Conservation (phyloP, 2,888 invertebrate genomes). For the Synanthedon myopaeformis region DNA sequence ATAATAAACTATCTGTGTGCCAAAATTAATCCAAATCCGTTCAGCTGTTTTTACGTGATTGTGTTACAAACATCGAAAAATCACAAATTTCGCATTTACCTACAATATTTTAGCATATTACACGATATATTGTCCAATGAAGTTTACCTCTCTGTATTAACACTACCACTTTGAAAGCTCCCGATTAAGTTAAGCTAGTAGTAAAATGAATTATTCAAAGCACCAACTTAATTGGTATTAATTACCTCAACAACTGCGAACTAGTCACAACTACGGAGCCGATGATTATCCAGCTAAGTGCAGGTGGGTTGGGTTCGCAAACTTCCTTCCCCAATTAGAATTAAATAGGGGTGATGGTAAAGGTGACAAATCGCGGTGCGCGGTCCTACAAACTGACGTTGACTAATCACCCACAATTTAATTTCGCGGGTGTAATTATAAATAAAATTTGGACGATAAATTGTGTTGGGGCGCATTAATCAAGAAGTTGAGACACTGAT, state of each 20-base stretch:
- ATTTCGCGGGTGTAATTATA: conserved; percentile 67
- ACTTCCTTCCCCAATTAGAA: conserved; percentile 64
- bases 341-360: conserved; percentile 39
- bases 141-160: too few relatives aligned
- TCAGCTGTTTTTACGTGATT: too few relatives aligned
- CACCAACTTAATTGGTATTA: conserved; percentile 29
- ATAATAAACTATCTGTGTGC: too few relatives aligned
- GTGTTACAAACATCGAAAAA: too few relatives aligned
- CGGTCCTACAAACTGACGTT: conserved; percentile 57
- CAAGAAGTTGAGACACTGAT: conserved; percentile 73
- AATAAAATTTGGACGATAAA: conserved; percentile 70
- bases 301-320: conserved; percentile 33
- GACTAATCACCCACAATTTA: conserved; percentile 64
- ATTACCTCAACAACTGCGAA: conserved; percentile 30
- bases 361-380: conserved; percentile 66
- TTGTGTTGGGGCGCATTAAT: conserved; percentile 65
- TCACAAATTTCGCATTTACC: too few relatives aligned
- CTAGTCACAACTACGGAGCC: conserved; percentile 34
- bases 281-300: conserved; percentile 40
- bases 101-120: too few relatives aligned
- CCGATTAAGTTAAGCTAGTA: too few relatives aligned
- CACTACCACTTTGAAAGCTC: too few relatives aligned
- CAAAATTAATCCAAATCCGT: too few relatives aligned
- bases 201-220: conserved; percentile 33
- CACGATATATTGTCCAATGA: too few relatives aligned